phyloP scores from a whole-genome alignment of 1,140 invertebrate genomes.

The Magallana gigas region DNA sequence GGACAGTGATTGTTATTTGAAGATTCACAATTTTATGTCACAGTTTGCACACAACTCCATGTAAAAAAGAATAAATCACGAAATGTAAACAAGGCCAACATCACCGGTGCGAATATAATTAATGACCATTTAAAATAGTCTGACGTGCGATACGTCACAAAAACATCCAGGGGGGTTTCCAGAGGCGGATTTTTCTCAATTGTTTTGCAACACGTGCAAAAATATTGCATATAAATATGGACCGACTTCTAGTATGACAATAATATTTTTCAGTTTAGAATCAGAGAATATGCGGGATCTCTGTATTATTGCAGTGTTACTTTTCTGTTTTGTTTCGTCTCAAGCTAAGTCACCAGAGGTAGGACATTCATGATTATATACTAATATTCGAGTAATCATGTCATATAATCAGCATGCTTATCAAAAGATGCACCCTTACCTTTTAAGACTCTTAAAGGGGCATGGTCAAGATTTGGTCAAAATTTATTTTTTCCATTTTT shows the following conservation, averaged over 20 bases:
- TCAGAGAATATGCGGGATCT: background rate
- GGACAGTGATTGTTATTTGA: too few species aligned
- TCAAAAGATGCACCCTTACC: too few species aligned
- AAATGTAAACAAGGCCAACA: too few species aligned
- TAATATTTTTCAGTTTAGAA: background rate
- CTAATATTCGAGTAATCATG: too few species aligned
- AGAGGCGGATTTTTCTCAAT: background rate
- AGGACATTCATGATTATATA: background rate
- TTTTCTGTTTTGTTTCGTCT: background rate
- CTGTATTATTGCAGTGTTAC: background rate
- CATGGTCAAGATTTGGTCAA: too few species aligned
- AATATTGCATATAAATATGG: background rate
- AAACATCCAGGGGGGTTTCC: background rate
- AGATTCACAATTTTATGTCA: too few species aligned
- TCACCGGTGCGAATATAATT: background rate
- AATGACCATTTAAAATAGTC: background rate
- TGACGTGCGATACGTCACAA: background rate
- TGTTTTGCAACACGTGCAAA: background rate
- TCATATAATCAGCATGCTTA: too few species aligned
- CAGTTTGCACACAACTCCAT: too few species aligned
- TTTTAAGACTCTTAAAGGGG: too few species aligned
- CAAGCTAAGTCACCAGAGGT: background rate
- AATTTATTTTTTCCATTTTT: too few species aligned
- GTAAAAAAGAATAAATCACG: too few species aligned
- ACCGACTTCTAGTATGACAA: background rate